A percentile compares a stretch with the other conserved stretches of the same genome.
These are phyloP conservation scores for Branchellion lobata DNA, from an alignment of 2,888 invertebrate genomes.

Conservation along the genomic window DNA sequence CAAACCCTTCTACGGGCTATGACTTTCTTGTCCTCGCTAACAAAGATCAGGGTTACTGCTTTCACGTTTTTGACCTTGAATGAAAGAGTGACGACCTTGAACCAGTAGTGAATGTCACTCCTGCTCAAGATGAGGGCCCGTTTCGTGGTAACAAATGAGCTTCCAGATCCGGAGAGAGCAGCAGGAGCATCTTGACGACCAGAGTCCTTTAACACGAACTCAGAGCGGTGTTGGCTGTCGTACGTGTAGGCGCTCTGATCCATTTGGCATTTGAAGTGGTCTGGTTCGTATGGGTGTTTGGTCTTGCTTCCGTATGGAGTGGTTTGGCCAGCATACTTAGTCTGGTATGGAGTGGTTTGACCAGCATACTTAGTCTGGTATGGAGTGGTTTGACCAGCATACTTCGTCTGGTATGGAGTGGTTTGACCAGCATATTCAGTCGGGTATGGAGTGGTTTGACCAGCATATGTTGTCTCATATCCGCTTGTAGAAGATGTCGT, in stretches of 20 bases:
- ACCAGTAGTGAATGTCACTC: background rate
- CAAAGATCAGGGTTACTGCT: background rate
- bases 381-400: background rate
- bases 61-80: background rate
- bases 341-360: constrained; percentile 10
- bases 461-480: background rate
- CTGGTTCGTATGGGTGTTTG: background rate
- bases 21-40: background rate
- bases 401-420: background rate
- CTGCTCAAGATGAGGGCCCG: background rate
- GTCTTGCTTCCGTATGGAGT: background rate
- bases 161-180: background rate
- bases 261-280: background rate
- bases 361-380: background rate
- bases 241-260: constrained; percentile 1
- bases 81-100: background rate
- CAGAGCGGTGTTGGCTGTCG: background rate
- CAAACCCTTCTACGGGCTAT: background rate
- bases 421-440: background rate
- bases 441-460: background rate
- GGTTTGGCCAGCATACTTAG: too few species aligned
- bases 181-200: background rate
- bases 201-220: background rate
- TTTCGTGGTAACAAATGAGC: background rate
- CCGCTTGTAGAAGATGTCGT: too few species aligned